These are phyloP conservation scores for Telmatherina bonti DNA, from an alignment of 2,797 vertebrate species.

Conservation along the genomic window DNA sequence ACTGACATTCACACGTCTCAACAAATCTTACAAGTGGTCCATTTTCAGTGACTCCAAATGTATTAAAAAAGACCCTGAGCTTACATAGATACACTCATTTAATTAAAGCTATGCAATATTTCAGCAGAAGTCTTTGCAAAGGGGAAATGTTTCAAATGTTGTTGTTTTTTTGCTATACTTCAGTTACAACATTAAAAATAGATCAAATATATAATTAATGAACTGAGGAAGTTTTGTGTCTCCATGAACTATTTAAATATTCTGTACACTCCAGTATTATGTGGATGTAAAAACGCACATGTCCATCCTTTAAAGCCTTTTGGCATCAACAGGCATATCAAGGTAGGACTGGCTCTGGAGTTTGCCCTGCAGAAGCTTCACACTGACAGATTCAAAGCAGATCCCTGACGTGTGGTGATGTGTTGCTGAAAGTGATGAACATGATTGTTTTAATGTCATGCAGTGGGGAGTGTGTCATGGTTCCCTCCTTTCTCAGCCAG, in stretches of 20 bases:
- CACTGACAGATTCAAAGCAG: conserved; percentile 23
- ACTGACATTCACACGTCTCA: too few species aligned
- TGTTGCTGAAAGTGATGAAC: conserved; percentile 31
- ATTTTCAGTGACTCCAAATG: too few species aligned
- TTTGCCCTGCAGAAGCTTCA: conserved; percentile 15
- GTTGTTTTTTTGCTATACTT: not conserved
- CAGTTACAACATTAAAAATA: not conserved
- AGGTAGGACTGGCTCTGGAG: conserved; percentile 4
- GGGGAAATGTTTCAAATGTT: not conserved
- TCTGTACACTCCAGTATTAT: accelerated
- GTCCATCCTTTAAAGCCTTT: not conserved
- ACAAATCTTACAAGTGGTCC: too few species aligned
- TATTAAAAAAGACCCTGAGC: too few species aligned
- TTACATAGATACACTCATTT: too few species aligned
- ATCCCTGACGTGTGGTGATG: conserved; percentile 13
- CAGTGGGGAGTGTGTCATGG: conserved; percentile 8
- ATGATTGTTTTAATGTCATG: conserved; percentile 26
- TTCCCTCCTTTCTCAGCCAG: conserved; percentile 12
- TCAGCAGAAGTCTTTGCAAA: too few species aligned
- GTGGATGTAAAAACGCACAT: not conserved
- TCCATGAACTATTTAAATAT: not conserved
- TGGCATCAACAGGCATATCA: not conserved
- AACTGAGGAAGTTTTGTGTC: not conserved
- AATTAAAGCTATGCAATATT: too few species aligned
- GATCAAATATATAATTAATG: not conserved